Evolutionary conservation across 2,797 vertebrate genomes (phyloP).

Genomic region (Enteromius argenteus): DNA sequence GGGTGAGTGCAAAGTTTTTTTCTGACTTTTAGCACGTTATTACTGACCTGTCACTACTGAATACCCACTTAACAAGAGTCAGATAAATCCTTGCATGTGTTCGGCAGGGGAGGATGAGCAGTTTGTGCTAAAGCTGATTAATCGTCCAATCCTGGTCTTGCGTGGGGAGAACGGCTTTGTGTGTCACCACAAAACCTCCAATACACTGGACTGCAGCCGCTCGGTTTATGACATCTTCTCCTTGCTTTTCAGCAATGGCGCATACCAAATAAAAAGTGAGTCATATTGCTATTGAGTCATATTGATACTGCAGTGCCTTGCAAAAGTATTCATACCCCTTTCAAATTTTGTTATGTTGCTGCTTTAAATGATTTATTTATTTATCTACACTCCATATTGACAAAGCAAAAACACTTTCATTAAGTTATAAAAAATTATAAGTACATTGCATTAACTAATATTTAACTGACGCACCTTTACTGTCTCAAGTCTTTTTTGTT

Average conservation of each 20-base stretch:
- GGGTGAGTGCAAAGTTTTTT: constrained; percentile 77
- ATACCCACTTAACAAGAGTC: neutral
- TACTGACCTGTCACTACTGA: neutral
- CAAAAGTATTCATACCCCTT: no score
- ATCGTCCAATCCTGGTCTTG: constrained; percentile 93
- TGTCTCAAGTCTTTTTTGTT: no score
- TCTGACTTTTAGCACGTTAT: neutral
- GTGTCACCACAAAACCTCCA: constrained; percentile 91
- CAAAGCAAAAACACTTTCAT: no score
- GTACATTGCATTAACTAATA: no score
- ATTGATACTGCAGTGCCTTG: no score
- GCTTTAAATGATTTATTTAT: no score
- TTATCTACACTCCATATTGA: no score
- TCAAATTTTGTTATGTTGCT: no score
- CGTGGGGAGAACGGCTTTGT: constrained; percentile 92
- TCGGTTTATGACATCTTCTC: constrained; percentile 94
- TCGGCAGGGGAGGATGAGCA: constrained; percentile 87
- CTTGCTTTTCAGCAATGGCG: constrained; percentile 89
- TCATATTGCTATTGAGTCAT: neutral
- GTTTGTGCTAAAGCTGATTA: constrained; percentile 94
- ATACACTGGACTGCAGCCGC: constrained; percentile 90
- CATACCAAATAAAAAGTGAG: constrained; percentile 93
- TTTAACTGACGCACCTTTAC: no score
- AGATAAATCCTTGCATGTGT: neutral
- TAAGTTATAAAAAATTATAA: no score